Conservation (phyloP, 2,888 invertebrate genomes). For the Tiphia femorata region DNA sequence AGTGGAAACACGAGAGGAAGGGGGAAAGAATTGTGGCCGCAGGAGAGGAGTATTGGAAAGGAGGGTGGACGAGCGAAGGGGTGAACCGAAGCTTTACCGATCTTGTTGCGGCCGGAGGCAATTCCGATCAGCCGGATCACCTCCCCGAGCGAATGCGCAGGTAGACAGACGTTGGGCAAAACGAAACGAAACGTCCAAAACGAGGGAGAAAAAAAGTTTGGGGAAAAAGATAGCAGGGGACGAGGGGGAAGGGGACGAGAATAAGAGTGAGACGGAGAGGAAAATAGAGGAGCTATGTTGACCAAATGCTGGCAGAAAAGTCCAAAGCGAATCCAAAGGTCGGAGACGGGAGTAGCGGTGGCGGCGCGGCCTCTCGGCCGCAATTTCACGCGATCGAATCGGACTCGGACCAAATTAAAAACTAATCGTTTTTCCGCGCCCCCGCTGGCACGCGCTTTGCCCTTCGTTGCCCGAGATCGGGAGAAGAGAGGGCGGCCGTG, state of each 20-base stretch:
- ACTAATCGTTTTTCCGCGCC: slow-evolving; percentile 58
- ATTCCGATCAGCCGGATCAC: slow-evolving; percentile 27
- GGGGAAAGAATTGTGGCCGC: too few relatives aligned
- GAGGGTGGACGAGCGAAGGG: background rate
- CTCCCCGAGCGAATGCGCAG: slow-evolving; percentile 2
- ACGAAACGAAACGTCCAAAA: slow-evolving; percentile 28
- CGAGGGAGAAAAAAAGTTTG: slow-evolving; percentile 5
- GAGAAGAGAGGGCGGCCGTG: too few relatives aligned
- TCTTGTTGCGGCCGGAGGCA: slow-evolving; percentile 31
- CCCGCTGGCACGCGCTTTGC: slow-evolving; percentile 44
- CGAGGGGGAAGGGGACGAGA: background rate
- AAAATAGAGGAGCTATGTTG: too few relatives aligned
- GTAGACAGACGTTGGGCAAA: slow-evolving; percentile 25
- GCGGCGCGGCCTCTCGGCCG: slow-evolving; percentile 39
- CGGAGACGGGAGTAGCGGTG: slow-evolving; percentile 24
- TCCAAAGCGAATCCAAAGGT: slow-evolving; percentile 16
- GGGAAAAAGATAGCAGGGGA: background rate
- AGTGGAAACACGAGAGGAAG: too few relatives aligned
- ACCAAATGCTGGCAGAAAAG: too few relatives aligned
- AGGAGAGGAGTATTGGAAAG: slow-evolving; percentile 2
- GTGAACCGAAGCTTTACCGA: slow-evolving; percentile 1
- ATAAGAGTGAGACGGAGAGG: background rate
- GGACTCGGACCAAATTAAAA: slow-evolving; percentile 56
- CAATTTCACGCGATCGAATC: slow-evolving; percentile 60
- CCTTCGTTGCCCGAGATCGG: background rate